A percentile compares a stretch with the other conserved stretches of the same genome.
phyloP scores from a whole-genome alignment of 2,797 vertebrate species.

The Enteromius radiatus region DNA sequence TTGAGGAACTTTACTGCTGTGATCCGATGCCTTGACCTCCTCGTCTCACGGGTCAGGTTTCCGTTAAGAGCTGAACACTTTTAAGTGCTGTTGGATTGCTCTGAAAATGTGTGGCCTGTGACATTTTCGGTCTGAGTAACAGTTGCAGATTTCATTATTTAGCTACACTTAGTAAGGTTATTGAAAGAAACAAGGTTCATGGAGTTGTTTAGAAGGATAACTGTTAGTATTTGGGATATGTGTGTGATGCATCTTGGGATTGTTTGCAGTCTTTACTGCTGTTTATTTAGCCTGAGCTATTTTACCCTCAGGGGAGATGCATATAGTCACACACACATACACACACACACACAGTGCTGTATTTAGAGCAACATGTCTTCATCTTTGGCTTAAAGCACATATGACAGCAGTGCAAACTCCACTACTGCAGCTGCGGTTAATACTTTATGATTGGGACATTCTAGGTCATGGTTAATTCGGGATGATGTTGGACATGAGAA shows the following conservation, averaged over 20 bases:
- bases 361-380: conserved; percentile 30
- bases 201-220: not conserved
- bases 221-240: not conserved
- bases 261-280: conserved; percentile 47
- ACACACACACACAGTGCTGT: not conserved
- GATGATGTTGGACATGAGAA: not conserved
- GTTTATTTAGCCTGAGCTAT: conserved; percentile 45
- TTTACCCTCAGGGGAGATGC: conserved; percentile 11
- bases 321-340: not conserved
- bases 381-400: conserved; percentile 16
- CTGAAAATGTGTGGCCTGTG: not conserved
- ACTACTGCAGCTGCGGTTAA: conserved; percentile 34
- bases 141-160: not conserved
- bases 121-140: not conserved
- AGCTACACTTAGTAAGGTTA: not conserved
- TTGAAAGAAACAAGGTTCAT: not conserved
- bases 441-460: conserved; percentile 53
- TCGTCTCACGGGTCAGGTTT: conserved; percentile 45
- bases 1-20: conserved; percentile 5
- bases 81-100: conserved; percentile 10
- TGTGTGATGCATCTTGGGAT: conserved; percentile 3
- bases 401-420: not conserved
- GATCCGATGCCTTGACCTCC: conserved; percentile 31
- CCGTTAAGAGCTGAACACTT: conserved; percentile 19
- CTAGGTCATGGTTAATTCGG: conserved; percentile 47